These are phyloP conservation scores for Limnodromus scolopaceus DNA, from an alignment of 2,797 vertebrate genomes.

Conservation along the genomic window DNA sequence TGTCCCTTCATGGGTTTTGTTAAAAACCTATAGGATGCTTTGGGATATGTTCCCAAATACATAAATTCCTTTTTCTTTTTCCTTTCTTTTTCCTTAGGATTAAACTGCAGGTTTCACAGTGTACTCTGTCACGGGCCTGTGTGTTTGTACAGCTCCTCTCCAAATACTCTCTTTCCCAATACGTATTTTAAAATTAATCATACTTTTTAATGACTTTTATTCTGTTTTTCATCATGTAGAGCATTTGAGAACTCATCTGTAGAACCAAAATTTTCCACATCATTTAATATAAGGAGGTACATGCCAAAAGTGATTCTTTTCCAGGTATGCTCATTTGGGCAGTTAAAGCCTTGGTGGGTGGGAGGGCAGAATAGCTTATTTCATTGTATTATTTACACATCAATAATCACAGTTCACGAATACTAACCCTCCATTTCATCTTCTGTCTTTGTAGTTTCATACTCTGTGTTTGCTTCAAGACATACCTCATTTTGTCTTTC, in stretches of 20 bases:
- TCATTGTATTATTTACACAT: neutral
- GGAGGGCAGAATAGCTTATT: neutral
- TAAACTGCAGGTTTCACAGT: neutral
- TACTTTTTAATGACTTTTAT: neutral
- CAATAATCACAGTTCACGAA: neutral
- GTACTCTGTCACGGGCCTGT: rapidly evolving
- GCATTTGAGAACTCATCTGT: neutral
- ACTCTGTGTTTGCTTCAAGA: neutral
- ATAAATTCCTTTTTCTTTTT: neutral
- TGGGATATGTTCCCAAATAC: neutral
- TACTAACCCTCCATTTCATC: neutral
- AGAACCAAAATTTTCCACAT: neutral
- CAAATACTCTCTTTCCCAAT: neutral
- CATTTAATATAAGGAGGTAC: neutral
- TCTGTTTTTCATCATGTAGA: neutral
- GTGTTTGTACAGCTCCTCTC: neutral
- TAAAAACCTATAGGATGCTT: neutral
- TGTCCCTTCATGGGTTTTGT: neutral
- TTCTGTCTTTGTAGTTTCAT: neutral
- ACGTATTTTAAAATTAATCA: neutral
- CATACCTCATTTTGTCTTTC: neutral
- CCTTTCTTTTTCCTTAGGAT: neutral
- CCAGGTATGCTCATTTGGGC: neutral
- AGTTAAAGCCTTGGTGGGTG: neutral
- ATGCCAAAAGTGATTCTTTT: neutral